Base-by-base conservation (phyloP, 1,140 invertebrate genomes). In the Physella acuta region DNA sequence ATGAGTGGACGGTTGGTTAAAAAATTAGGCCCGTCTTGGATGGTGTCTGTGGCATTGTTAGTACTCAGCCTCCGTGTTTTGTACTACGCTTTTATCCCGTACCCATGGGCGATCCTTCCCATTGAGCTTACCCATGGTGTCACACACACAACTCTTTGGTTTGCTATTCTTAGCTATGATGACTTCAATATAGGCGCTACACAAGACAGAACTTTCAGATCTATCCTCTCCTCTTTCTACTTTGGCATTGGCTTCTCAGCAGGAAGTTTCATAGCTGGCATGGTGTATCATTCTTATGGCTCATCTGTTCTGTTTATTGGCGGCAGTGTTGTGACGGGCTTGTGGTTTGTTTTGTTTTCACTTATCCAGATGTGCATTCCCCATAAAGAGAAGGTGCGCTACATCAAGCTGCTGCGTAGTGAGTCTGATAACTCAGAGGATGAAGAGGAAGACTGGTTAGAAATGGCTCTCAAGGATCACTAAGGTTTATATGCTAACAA, bases 121-220 rank as follows among this genome's bases (percentile, higher is more conserved):
- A 73, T 73, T 14, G 81, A 82, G 61, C 30, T 82, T 17, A 60
- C 76, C 20, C 79, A 82, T 72, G 78, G 78, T 8, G 74, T 84
- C 52, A 82, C 79, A 0, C 78, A 80, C 61, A 80, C 82, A 51
- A 75, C 78, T 14, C 72, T 84, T 71, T 84, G 82, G 82, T 78
- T 76, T 67, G 81, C 81, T 16, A 70, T 84, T 0, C 70, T 81
- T 0, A 79, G 77, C 60, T 78, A 79, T 53, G 76, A 77, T n/a
- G 75, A 79, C 34, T 82, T 82, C 59, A 77, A 78, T 55, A 58
- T 78, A 17, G 81, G 75, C 30, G 74, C 80, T n/a, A 71, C 75
- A 0, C 70, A 80, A 2, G 81, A 79, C 60, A 71, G 82, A 49
- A 80, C 78, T 56, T 76, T 82, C 31, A 65, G 78, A 0, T 79